Base-by-base conservation (phyloP, 2,888 invertebrate species). In the Epirrhoe alternata region DNA sequence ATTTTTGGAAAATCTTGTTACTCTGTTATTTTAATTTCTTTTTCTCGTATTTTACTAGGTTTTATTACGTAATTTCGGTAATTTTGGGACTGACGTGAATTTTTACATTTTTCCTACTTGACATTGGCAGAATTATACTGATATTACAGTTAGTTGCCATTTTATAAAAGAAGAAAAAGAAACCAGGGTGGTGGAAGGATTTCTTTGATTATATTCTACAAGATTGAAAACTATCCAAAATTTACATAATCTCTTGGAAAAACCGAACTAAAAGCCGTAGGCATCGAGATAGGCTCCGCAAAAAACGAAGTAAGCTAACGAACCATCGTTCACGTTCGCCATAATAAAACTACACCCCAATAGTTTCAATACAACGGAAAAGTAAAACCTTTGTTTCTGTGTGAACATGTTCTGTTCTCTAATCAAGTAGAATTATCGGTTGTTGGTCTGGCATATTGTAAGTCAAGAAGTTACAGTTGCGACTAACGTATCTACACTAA, bases 331-430 rank as follows among this genome's bases (percentile, higher is more conserved):
- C 54, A 55, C 59, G 42, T 55, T 59, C 50, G 50, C 59, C 50
- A 42, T 42, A 64, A 55, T 64, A 64, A 35, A 54, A 64, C 42
- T 42, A 54, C 59, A 59, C 59, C 35, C 45, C 64, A 42, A 45
- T 60, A 60, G 64, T 65, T 60, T 56, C 35, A 62, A 57, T 57
- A 57, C 61, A 58, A 38, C 24, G 3, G 45, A 33, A 58, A 64
- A 57, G 64, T 64, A 67, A 69, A 64, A 64, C 64, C 68, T 56
- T 67, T 66, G 64, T 70, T 66, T 55, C 58, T 61, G 64, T 45
- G 61, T 51, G 31, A 51, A 65, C 70, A 68, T 68, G 68, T 66
- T 60, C 61, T 55, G 59, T 56, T 64, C 57, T 55, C 62, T 68
- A 68, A 72, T 70, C 68, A 72, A 70, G 69, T 66, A 57, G 61